Evolutionary conservation across 2,888 invertebrate genomes (phyloP).

Genomic region (Melanotus villosus): DNA sequence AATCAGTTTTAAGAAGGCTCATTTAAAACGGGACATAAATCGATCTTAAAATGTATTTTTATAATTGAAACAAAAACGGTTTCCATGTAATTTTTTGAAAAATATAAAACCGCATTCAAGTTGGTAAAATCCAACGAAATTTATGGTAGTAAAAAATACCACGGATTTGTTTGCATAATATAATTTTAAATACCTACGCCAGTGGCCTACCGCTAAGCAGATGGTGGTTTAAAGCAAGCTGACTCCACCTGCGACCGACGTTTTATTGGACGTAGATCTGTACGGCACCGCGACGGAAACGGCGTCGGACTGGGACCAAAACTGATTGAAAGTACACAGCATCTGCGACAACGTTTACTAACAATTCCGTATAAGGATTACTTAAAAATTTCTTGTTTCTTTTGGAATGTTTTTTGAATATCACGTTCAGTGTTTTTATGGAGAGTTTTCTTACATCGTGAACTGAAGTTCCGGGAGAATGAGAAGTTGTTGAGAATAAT

Average conservation of each 20-base stretch:
- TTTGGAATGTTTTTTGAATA: not conserved
- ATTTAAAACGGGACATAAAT: too few relatives aligned
- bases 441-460: too few relatives aligned
- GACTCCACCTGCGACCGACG: slow-evolving; percentile 48
- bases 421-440: too few relatives aligned
- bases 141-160: slow-evolving; percentile 20
- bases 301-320: slow-evolving; percentile 15
- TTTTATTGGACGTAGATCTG: slow-evolving; percentile 48
- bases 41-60: too few relatives aligned
- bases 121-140: too few relatives aligned
- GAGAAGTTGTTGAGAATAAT: too few relatives aligned
- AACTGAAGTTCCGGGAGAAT: too few relatives aligned
- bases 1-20: too few relatives aligned
- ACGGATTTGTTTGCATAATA: slow-evolving; percentile 27
- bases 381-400: slow-evolving; percentile 1
- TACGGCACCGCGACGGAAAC: slow-evolving; percentile 41
- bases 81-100: too few relatives aligned
- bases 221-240: slow-evolving; percentile 40
- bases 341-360: slow-evolving; percentile 35
- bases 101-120: too few relatives aligned
- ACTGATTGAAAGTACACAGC: slow-evolving; percentile 40
- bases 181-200: slow-evolving; percentile 33
- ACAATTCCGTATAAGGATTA: slow-evolving; percentile 17
- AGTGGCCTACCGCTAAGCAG: slow-evolving; percentile 27
- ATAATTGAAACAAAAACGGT: too few relatives aligned